Conservation (phyloP, 2,888 invertebrate species). For the Himalopsyche anomala region DNA sequence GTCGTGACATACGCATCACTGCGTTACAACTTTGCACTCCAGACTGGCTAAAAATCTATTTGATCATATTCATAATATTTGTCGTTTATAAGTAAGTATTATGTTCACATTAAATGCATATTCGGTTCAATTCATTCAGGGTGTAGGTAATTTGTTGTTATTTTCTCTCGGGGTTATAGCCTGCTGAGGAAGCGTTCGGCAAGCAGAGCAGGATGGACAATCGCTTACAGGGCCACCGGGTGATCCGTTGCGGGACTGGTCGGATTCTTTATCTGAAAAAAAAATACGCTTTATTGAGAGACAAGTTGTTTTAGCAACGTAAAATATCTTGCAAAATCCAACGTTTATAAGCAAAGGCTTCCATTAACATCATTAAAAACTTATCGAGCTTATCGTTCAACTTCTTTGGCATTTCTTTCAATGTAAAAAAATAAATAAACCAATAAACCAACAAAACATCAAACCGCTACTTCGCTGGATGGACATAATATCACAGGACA, state of each 20-base stretch:
- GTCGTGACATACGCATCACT: background rate
- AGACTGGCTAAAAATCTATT: too few relatives aligned
- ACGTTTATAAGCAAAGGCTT: too few relatives aligned
- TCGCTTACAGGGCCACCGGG: conserved; percentile 49
- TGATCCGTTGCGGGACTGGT: conserved; percentile 48
- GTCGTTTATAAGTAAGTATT: background rate
- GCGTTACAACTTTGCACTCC: background rate
- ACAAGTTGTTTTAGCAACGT: too few relatives aligned
- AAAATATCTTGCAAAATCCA: too few relatives aligned
- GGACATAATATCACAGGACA: too few relatives aligned
- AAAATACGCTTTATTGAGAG: too few relatives aligned
- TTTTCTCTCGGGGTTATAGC: conserved; percentile 55
- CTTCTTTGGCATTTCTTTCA: too few relatives aligned
- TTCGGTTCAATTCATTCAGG: conserved; percentile 44
- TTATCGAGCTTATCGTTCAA: too few relatives aligned
- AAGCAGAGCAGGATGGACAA: conserved; percentile 63
- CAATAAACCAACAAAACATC: too few relatives aligned
- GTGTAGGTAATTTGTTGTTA: conserved; percentile 60
- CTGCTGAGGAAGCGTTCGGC: conserved; percentile 55
- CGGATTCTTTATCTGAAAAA: conserved; percentile 58
- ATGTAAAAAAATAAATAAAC: too few relatives aligned
- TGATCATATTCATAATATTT: background rate
- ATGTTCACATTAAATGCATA: background rate
- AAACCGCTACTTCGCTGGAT: too few relatives aligned
- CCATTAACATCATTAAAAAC: too few relatives aligned